Conservation (phyloP, 2,888 invertebrate species). For the Stegana nigrithorax region DNA sequence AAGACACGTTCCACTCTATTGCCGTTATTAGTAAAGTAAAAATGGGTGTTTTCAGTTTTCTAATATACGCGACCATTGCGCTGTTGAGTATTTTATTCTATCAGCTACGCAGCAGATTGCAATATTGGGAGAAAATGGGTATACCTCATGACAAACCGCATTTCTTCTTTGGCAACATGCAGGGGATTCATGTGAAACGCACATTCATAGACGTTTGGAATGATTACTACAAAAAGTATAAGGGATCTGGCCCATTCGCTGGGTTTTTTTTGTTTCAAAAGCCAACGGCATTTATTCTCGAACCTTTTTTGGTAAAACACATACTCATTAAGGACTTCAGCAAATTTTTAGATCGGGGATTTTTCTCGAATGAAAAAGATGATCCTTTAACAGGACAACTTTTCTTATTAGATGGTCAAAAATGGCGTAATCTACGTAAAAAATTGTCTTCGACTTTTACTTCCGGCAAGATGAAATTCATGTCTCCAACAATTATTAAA, state of each 20-base stretch:
- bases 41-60: background rate
- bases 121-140: slow-evolving; percentile 24
- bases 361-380: slow-evolving; percentile 50
- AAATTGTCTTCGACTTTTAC: slow-evolving; percentile 70
- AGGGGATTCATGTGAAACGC: slow-evolving; percentile 39
- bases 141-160: slow-evolving; percentile 44
- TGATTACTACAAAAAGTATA: background rate
- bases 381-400: slow-evolving; percentile 65
- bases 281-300: slow-evolving; percentile 39
- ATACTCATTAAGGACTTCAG: slow-evolving; percentile 66
- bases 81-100: background rate
- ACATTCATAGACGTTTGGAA: slow-evolving; percentile 44
- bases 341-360: slow-evolving; percentile 61
- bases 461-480: slow-evolving; percentile 69
- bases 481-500: slow-evolving; percentile 49
- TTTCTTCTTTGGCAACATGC: slow-evolving; percentile 49
- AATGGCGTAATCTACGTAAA: slow-evolving; percentile 69
- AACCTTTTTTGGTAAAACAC: slow-evolving; percentile 61
- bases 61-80: background rate
- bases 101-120: background rate
- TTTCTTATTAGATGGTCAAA: slow-evolving; percentile 62
- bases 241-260: background rate
- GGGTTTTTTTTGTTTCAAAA: slow-evolving; percentile 42
- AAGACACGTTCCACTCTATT: no score
- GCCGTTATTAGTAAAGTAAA: background rate